Evolutionary conservation across 2,888 invertebrate species (phyloP).

Genomic region (Watsonalla binaria): DNA sequence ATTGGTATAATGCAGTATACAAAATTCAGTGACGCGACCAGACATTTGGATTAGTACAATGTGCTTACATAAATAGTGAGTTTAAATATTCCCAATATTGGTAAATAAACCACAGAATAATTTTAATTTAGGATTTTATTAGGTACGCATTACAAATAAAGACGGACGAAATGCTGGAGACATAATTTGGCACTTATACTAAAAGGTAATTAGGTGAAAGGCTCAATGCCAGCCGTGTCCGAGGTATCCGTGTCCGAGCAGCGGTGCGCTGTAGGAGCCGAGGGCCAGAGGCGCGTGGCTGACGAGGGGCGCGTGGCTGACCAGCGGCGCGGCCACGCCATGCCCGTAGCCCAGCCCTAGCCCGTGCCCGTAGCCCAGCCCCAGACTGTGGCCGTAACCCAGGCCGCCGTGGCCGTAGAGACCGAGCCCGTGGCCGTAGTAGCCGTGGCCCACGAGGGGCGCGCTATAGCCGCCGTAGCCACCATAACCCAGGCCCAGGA

Average conservation of each 20-base stretch:
- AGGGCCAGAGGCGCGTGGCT: slow-evolving; percentile 19
- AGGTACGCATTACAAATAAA: slow-evolving; percentile 10
- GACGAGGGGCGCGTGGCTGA: slow-evolving; percentile 29
- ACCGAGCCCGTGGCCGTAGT: slow-evolving; percentile 44
- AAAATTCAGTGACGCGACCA: too few species aligned
- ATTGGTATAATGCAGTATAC: too few species aligned
- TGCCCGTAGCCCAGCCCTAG: slow-evolving; percentile 24
- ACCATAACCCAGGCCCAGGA: slow-evolving; percentile 68
- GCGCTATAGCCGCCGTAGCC: slow-evolving; percentile 14
- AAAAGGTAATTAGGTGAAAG: slow-evolving; percentile 5
- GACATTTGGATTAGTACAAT: too few species aligned
- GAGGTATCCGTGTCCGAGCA: slow-evolving; percentile 32
- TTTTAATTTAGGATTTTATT: neutral
- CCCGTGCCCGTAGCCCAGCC: slow-evolving; percentile 30
- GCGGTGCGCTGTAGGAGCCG: slow-evolving; percentile 29
- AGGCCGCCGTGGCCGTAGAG: slow-evolving; percentile 31
- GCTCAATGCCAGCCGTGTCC: slow-evolving; percentile 57
- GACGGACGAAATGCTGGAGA: slow-evolving; percentile 23
- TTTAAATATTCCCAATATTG: too few species aligned
- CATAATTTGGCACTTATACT: slow-evolving; percentile 48
- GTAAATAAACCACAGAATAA: too few species aligned
- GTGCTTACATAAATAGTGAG: too few species aligned
- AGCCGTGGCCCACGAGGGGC: slow-evolving; percentile 27
- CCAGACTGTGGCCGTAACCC: slow-evolving; percentile 25
- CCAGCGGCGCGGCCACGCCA: slow-evolving; percentile 22